phyloP scores from a whole-genome alignment of 1,140 invertebrate genomes.

The Leptoteleia sp. region DNA sequence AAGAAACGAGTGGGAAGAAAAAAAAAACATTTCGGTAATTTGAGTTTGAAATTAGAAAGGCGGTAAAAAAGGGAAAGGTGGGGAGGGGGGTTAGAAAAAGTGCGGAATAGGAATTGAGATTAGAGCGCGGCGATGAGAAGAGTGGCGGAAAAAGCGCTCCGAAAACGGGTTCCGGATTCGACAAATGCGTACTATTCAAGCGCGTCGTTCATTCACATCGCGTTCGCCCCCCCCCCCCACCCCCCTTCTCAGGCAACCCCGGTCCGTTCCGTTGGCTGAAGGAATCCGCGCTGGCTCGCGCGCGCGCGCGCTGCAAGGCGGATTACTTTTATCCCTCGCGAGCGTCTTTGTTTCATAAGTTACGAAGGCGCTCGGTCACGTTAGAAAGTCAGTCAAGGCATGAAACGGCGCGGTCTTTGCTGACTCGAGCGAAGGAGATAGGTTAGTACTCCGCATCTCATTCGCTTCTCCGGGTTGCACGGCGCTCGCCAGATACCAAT shows the following conservation, averaged over 20 bases:
- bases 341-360: slow-evolving; percentile 73
- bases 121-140: background rate
- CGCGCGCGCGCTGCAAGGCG: slow-evolving; percentile 49
- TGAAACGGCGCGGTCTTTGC: slow-evolving; percentile 66
- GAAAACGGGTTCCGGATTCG: slow-evolving; percentile 25
- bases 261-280: slow-evolving; percentile 32
- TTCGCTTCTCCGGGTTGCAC: slow-evolving; percentile 68
- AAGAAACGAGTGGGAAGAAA: too few relatives aligned
- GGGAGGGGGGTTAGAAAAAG: slow-evolving; percentile 1
- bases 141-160: slow-evolving; percentile 1
- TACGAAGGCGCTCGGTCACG: slow-evolving; percentile 76
- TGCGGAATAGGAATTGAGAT: background rate
- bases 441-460: slow-evolving; percentile 69
- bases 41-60: slow-evolving; percentile 32
- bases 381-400: slow-evolving; percentile 76
- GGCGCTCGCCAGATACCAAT: slow-evolving; percentile 75
- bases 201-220: slow-evolving; percentile 54
- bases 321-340: slow-evolving; percentile 62
- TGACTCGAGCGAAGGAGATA: slow-evolving; percentile 60
- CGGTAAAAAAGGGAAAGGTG: slow-evolving; percentile 13
- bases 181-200: slow-evolving; percentile 44
- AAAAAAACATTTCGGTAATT: slow-evolving; percentile 21
- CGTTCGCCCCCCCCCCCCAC: slow-evolving; percentile 1
- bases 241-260: too few relatives aligned
- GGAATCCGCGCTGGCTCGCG: slow-evolving; percentile 18